Base-by-base conservation (phyloP, 2,888 invertebrate genomes). In the Andrena camellia region DNA sequence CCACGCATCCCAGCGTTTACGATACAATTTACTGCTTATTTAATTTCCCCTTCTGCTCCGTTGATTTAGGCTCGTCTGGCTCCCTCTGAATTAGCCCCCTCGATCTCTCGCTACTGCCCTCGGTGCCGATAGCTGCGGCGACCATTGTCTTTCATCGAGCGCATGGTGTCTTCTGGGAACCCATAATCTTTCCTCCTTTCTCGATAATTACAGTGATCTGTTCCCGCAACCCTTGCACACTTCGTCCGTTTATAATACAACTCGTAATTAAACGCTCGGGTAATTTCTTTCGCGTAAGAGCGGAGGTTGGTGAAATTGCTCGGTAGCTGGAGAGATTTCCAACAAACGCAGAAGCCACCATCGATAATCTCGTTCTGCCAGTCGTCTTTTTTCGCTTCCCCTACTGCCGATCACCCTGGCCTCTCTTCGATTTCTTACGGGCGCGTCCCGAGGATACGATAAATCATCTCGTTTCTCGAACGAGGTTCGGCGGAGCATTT, bases 11-110 rank as follows among this genome's bases (percentile, higher is more conserved):
- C 80, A 50, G 57, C 71, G 81, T 90, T 90, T 91, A 90, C 88
- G 90, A 89, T 88, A 90, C 88, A 83, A 90, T 91, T 90, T 89
- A 91, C 86, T 89, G 88, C 91, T 89, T 88, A 90, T 90, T 91
- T 90, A 88, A 90, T 88, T 89, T 85, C 83, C 87, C 90, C 84
- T 84, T 77, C 79, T 62, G 84, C 70, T 75, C 64, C 87, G 84
- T 89, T 86, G 90, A 90, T 91, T 90, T 89, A 78, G 83, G 42
- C 62, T 57, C 81, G 80, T 79, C 77, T 13, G 73, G 42, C 42
- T 42, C 42, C 42, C 17, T 42, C 42, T 1, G 42, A 17, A 42
- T 42, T 42, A 42, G 42, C 42, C 42, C 42, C 42, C 42, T 42
- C 42, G 42, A 42, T 42, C 13, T 60, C 60, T 57, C 57, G 23